Evolutionary conservation across 2,888 invertebrate genomes (phyloP), one percentile per base, ranked within the genome.

Genomic region (Synanthedon formicaeformis): DNA sequence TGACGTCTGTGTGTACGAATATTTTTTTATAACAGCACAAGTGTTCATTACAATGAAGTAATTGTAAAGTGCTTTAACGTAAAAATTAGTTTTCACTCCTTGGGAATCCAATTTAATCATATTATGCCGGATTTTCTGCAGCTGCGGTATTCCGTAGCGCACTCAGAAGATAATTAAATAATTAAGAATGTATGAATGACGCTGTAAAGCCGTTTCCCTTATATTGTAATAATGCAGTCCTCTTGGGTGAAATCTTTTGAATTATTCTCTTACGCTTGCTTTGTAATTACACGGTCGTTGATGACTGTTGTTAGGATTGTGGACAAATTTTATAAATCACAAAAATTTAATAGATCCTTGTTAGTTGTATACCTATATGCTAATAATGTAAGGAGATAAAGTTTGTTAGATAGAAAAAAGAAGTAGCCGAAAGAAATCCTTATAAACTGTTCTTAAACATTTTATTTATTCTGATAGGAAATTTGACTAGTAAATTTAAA

Each of bases 111-210:
- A 78, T 81, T 81, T 77, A 71, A 79, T 78, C 74, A 78, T 77
- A 81, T 80, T 78, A 75, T 67, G 65, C 62, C 59, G 73, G 73
- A 75, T 78, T 80, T 78, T 78, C 78, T 80, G 75, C 72, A 77
- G 73, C 71, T 66, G 66, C 67, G 69, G 71, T 73, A 69, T 75
- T 69, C 70, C 70, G 72, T 63, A 63, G 73, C 74, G 72, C 70
- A 77, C 79, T 81, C 75, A 67, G 69, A 78, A 81, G 83, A 81
- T 84, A 85, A 86, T 86, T 85, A 84, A 85, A 84, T 85, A 82
- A 85, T 86, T 84, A 85, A 82, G 73, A 83, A 84, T 85, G 82
- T 83, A 84, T 85, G 83, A 85, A 82, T 83, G 79, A 82, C 75
- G 81, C 74, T 75, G 78, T 79, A 80, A 79, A 83, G 78, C 78